These are phyloP conservation scores for Mythimna vitellina DNA, from an alignment of 2,888 invertebrate genomes.

Conservation along the genomic window DNA sequence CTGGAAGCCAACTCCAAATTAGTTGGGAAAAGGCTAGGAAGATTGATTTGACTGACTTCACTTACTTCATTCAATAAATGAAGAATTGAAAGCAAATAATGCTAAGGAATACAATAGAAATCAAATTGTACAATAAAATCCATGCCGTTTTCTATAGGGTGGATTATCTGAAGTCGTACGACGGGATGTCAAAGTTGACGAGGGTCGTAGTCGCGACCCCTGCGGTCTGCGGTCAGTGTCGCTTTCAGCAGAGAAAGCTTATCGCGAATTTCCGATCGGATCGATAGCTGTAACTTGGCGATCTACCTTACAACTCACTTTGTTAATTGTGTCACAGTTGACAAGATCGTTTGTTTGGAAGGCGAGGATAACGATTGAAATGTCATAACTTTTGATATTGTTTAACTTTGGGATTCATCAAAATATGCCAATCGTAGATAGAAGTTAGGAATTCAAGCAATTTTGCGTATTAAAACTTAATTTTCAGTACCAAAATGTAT, in stretches of 20 bases:
- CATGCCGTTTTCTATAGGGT: constrained; percentile 43
- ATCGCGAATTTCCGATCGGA: constrained; percentile 73
- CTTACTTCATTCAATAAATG: neutral
- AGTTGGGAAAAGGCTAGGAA: too few relatives aligned
- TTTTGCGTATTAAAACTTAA: constrained; percentile 3
- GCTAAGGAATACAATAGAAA: constrained; percentile 4
- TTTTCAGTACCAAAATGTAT: neutral
- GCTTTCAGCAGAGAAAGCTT: constrained; percentile 70
- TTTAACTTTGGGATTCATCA: constrained; percentile 10
- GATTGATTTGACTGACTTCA: neutral
- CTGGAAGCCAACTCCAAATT: too few relatives aligned
- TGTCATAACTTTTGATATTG: constrained; percentile 21
- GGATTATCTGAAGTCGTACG: constrained; percentile 65
- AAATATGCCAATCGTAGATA: neutral
- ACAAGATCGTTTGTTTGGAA: constrained; percentile 48
- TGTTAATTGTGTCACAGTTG: constrained; percentile 44
- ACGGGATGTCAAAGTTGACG: constrained; percentile 80
- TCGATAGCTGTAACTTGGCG: constrained; percentile 66
- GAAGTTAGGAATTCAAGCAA: neutral
- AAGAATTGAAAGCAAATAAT: constrained; percentile 9
- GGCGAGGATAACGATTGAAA: neutral
- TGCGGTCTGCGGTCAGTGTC: constrained; percentile 75
- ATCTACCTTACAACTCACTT: constrained; percentile 66
- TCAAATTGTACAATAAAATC: constrained; percentile 22
- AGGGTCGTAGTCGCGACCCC: constrained; percentile 73